phyloP scores from a whole-genome alignment of 2,113 vertebrate genomes.

The Anser cygnoides region DNA sequence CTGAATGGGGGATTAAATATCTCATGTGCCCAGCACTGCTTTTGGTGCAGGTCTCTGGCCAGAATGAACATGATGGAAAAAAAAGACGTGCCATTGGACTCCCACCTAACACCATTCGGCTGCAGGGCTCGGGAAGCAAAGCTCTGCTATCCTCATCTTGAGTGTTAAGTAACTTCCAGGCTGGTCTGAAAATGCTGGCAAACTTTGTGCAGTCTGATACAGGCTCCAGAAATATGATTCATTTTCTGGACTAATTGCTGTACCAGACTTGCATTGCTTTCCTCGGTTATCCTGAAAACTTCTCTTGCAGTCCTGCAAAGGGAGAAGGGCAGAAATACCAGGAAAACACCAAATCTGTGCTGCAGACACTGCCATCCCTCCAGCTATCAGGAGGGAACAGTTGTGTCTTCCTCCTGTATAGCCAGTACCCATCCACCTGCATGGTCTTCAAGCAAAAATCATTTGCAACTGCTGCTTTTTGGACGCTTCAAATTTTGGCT shows the following conservation, averaged over 20 bases:
- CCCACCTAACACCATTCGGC: neutral
- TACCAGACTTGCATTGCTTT: neutral
- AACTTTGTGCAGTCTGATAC: neutral
- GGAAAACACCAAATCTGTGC: neutral
- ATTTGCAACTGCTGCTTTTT: neutral
- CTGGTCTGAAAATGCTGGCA: neutral
- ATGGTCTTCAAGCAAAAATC: accelerated
- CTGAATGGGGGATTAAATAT: neutral
- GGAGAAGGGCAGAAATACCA: neutral
- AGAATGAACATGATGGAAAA: neutral
- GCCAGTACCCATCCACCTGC: neutral
- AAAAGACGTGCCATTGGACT: neutral
- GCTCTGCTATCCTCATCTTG: neutral
- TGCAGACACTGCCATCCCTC: neutral
- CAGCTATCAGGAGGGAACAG: neutral
- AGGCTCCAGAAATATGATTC: constrained; percentile 26
- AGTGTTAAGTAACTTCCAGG: neutral
- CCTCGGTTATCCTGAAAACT: neutral
- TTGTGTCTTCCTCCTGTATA: neutral
- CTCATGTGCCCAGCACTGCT: neutral
- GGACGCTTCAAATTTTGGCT: neutral
- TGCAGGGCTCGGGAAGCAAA: neutral
- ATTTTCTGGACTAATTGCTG: constrained; percentile 4
- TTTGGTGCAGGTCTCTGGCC: neutral
- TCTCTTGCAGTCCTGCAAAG: neutral